Conservation (phyloP, 2,888 invertebrate genomes). For the Apodemia zela region DNA sequence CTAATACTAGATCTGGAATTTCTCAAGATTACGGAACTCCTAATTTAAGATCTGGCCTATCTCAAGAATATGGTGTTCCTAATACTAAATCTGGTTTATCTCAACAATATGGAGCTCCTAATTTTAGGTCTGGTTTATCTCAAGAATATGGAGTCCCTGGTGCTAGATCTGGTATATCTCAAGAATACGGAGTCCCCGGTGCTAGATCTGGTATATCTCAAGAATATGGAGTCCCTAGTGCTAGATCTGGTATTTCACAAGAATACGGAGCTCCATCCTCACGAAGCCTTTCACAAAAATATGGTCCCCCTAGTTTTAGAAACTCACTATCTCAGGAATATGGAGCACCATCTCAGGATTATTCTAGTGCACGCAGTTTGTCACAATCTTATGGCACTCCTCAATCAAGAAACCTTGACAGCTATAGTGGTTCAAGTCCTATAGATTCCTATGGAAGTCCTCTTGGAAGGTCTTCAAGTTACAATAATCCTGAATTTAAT, state of each 20-base stretch:
- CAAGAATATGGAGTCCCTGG: conserved; percentile 36
- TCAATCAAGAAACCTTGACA: conserved; percentile 3
- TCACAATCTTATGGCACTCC: conserved; percentile 21
- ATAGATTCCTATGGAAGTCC: conserved; percentile 16
- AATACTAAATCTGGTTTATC: conserved; percentile 28
- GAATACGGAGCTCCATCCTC: conserved; percentile 28
- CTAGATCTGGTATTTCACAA: conserved; percentile 27
- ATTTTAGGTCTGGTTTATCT: conserved; percentile 27
- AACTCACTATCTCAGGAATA: conserved; percentile 47
- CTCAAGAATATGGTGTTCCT: conserved; percentile 28
- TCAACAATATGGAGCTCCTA: conserved; percentile 38
- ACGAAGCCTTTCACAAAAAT: conserved; percentile 34
- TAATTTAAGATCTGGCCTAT: too few species aligned
- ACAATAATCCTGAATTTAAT: conserved; percentile 41
- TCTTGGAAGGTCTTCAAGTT: conserved; percentile 18
- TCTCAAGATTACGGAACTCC: too few species aligned
- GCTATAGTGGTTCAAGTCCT: neutral
- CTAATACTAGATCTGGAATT: too few species aligned
- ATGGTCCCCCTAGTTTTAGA: conserved; percentile 34
- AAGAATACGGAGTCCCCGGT: conserved; percentile 27
- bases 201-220: conserved; percentile 21
- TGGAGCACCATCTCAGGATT: conserved; percentile 42
- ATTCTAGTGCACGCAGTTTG: conserved; percentile 24
- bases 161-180: conserved; percentile 33
- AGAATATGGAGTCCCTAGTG: conserved; percentile 41